A percentile compares a stretch with the other conserved stretches of the same genome.
Evolutionary conservation across 1,140 invertebrate species (phyloP).

Genomic region (Eueides isabella): DNA sequence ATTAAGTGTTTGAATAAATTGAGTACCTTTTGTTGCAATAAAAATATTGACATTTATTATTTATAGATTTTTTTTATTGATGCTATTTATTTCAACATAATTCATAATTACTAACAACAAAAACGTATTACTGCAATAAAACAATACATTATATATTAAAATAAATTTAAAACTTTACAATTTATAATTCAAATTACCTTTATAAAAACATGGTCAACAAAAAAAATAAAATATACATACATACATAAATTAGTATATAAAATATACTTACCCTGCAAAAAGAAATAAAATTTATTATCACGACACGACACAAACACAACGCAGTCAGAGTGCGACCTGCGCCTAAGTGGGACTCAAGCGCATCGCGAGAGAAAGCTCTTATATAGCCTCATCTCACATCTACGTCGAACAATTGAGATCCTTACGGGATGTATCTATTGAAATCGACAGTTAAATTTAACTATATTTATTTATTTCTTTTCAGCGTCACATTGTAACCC

Average conservation of each 20-base stretch:
- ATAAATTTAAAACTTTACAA: no score
- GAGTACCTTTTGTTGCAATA: no score
- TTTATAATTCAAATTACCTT: no score
- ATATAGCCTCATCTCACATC: constrained; percentile 70
- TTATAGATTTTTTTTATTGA: not conserved
- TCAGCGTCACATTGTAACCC: no score
- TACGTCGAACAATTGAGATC: constrained; percentile 29
- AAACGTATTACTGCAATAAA: not conserved
- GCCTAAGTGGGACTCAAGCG: constrained; percentile 63
- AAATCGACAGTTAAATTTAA: not conserved
- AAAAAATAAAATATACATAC: not conserved
- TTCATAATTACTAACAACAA: not conserved
- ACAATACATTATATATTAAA: no score
- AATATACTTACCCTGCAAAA: constrained; percentile 50
- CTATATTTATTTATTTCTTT: no score
- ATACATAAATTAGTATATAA: constrained; percentile 17
- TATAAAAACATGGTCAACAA: not conserved
- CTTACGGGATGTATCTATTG: constrained; percentile 25
- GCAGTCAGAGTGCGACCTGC: constrained; percentile 65
- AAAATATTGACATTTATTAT: no score
- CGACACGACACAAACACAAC: constrained; percentile 65
- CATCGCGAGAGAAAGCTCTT: constrained; percentile 69
- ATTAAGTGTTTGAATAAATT: not conserved
- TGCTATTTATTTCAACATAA: not conserved
- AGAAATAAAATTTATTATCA: constrained; percentile 55